Base-by-base conservation (phyloP, 2,797 vertebrate species). In the Intellagama lesueurii region DNA sequence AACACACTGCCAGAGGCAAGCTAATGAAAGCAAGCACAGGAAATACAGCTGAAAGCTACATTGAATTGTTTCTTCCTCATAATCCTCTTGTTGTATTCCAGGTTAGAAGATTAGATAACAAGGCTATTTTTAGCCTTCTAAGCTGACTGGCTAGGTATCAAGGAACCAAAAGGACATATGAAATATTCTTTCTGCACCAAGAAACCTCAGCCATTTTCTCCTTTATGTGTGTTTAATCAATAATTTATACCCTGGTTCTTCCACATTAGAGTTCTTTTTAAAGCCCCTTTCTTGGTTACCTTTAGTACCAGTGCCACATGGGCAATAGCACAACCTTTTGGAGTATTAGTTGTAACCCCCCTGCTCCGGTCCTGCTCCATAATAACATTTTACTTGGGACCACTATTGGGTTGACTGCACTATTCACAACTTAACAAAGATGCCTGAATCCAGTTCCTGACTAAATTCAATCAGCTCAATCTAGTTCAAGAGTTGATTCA, bases 11-110 rank as follows among this genome's bases (percentile, higher is more conserved):
- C 64, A 93, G 78, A 87, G 93, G 84, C 85, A 88, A 91, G 76
- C 35, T 64, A 82, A 64, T 64, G 79, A 87, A 81, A 88, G 78
- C 75, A 95, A 94, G 87, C 89, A 94, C 60, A 90, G 87, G 91
- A 92, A 90, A 93, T 92, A 92, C 5, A 92, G 92, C 89, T 94
- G 92, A 91, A 95, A 95, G 88, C 92, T 90, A 94, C 81, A n/a
- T 75, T 76, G 88, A 91, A 85, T 78, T 94, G 88, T 94, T 94
- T 94, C 93, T 86, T 95, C 75, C 79, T 94, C 81, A 86, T 88
- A 93, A 93, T 93, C 86, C 89, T 91, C 92, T 93, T 82, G 91
- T 92, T 91, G 88, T 89, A 92, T 83, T 87, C 86, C 0, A 35
- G 85, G 84, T 88, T 93, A 92, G 76, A 91, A 95, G 92, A 93